Conservation (phyloP, 2,888 invertebrate species). For the Argyresthia albistria region DNA sequence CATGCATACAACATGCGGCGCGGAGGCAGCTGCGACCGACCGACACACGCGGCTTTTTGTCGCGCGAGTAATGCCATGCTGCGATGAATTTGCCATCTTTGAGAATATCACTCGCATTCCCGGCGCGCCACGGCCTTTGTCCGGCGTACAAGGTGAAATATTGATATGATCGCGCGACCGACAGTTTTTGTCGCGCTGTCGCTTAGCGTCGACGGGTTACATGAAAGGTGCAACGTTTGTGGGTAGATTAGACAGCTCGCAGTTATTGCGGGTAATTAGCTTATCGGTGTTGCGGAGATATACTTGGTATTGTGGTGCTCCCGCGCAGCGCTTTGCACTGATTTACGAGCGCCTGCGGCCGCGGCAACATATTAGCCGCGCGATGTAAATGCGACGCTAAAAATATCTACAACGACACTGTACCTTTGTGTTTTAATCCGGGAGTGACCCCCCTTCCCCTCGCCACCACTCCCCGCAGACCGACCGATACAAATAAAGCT, state of each 20-base stretch:
- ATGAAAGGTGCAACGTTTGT: background rate
- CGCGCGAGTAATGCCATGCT: background rate
- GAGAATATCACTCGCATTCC: slow-evolving; percentile 2
- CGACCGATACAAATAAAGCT: slow-evolving; percentile 26
- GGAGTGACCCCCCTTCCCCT: background rate
- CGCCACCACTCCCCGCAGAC: slow-evolving; percentile 15
- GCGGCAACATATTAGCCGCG: background rate
- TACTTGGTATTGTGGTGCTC: background rate
- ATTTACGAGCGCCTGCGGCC: background rate
- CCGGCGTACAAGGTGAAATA: background rate
- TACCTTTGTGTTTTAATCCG: slow-evolving; percentile 9
- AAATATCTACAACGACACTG: slow-evolving; percentile 5
- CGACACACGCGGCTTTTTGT: slow-evolving; percentile 3
- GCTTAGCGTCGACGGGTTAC: background rate
- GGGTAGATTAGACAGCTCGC: background rate
- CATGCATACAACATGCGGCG: background rate
- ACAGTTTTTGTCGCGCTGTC: background rate
- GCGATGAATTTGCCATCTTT: background rate
- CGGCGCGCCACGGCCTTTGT: background rate
- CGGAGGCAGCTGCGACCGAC: slow-evolving; percentile 4
- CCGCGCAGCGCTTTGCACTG: background rate
- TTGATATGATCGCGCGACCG: background rate
- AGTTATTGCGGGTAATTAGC: background rate
- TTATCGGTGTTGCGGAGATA: too few species aligned
- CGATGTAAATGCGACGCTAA: background rate